phyloP scores from a whole-genome alignment of 2,888 invertebrate species.

The Apamea monoglypha region DNA sequence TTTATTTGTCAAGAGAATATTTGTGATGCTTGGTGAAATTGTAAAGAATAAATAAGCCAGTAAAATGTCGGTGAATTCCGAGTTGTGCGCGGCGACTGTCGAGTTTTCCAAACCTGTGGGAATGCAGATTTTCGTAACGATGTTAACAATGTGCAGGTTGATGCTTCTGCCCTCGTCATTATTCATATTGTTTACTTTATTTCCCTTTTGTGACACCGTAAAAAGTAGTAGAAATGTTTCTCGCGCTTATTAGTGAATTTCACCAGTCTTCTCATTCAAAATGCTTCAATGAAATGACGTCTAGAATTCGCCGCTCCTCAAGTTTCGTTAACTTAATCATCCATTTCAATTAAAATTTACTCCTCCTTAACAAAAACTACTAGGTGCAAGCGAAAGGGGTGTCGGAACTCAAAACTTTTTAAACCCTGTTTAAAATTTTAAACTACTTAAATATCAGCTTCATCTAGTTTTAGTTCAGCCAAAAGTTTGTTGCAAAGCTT shows the following conservation, averaged over 20 bases:
- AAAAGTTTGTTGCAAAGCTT: conserved; percentile 34
- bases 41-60: conserved; percentile 52
- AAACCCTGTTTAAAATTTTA: conserved; percentile 59
- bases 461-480: conserved; percentile 45
- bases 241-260: background rate
- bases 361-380: conserved; percentile 53
- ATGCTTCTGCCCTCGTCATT: conserved; percentile 11
- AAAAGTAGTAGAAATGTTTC: background rate
- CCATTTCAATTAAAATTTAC: conserved; percentile 62
- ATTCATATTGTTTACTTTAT: conserved; percentile 7
- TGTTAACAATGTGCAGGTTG: conserved; percentile 43
- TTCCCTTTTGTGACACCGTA: background rate
- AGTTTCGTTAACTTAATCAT: conserved; percentile 47
- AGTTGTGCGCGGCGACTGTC: background rate
- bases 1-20: conserved; percentile 42
- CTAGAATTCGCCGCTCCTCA: conserved; percentile 17
- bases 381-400: conserved; percentile 49
- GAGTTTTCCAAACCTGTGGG: conserved; percentile 11
- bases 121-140: conserved; percentile 35
- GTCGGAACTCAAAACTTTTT: conserved; percentile 56
- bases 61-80: conserved; percentile 21
- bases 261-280: conserved; percentile 4
- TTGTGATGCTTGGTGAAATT: conserved; percentile 19
- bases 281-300: conserved; percentile 39
- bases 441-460: conserved; percentile 58